Evolutionary conservation across 23 tunicate species (phyloP).

Genomic region (Trididemnum nubilum): DNA sequence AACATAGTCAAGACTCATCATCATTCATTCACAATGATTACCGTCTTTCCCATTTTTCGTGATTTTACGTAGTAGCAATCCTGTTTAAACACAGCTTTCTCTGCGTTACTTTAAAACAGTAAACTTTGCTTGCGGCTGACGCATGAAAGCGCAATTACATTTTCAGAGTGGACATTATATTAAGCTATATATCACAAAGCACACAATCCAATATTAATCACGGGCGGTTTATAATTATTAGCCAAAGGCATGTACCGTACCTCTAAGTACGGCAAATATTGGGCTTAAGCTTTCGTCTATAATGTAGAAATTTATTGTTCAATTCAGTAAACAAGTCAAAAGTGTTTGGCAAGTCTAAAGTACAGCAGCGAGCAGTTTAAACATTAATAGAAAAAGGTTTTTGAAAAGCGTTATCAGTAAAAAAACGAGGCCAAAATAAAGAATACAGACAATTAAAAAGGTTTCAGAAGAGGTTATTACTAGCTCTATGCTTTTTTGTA

Average conservation of each 20-base stretch:
- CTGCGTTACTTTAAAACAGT: too few relatives aligned
- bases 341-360: conserved; percentile 25
- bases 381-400: conserved; percentile 33
- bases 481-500: conserved; percentile 4
- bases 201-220: conserved; percentile 30
- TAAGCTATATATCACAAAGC: conserved; percentile 12
- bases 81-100: too few relatives aligned
- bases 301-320: conserved; percentile 45
- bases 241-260: conserved; percentile 8
- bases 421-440: conserved; percentile 6
- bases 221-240: conserved; percentile 31
- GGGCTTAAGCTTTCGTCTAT: conserved; percentile 33
- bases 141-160: conserved; percentile 8
- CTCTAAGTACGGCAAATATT: conserved; percentile 35
- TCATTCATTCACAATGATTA: too few relatives aligned
- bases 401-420: conserved; percentile 20
- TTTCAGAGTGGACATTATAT: background rate
- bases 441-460: conserved; percentile 27
- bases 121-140: too few relatives aligned
- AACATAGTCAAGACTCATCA: too few relatives aligned
- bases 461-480: conserved; percentile 2
- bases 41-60: too few relatives aligned
- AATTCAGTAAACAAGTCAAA: conserved; percentile 32
- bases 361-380: conserved; percentile 24
- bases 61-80: too few relatives aligned